phyloP scores from a whole-genome alignment of 2,797 vertebrate genomes.

The Hirundo rustica region DNA sequence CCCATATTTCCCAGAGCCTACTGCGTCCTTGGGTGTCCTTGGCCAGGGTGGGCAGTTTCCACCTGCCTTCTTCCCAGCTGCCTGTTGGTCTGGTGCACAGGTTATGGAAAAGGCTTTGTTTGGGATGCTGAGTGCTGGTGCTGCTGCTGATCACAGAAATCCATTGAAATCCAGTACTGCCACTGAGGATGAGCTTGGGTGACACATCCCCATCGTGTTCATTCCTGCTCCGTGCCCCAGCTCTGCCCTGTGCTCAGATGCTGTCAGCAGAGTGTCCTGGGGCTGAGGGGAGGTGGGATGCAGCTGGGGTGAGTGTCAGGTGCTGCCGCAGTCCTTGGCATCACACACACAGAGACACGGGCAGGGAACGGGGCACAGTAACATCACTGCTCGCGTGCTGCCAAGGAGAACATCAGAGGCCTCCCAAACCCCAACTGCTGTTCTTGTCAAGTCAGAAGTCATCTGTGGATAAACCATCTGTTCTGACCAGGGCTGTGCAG shows the following conservation, averaged over 20 bases:
- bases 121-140: neutral
- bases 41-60: neutral
- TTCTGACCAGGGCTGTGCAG: neutral
- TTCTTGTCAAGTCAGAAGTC: neutral
- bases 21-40: neutral
- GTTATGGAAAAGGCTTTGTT: neutral
- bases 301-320: neutral
- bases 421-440: neutral
- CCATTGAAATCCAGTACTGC: neutral
- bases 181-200: neutral
- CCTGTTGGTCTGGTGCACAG: neutral
- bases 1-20: neutral
- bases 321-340: neutral
- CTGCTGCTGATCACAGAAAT: neutral
- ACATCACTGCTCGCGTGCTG: accelerated
- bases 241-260: accelerated
- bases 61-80: neutral
- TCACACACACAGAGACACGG: neutral
- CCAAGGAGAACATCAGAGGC: neutral
- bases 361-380: accelerated
- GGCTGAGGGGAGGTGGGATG: neutral
- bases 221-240: neutral
- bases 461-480: neutral
- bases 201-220: neutral
- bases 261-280: accelerated